phyloP scores from a whole-genome alignment of 2,888 invertebrate species.

The Xestia rhomboidea region DNA sequence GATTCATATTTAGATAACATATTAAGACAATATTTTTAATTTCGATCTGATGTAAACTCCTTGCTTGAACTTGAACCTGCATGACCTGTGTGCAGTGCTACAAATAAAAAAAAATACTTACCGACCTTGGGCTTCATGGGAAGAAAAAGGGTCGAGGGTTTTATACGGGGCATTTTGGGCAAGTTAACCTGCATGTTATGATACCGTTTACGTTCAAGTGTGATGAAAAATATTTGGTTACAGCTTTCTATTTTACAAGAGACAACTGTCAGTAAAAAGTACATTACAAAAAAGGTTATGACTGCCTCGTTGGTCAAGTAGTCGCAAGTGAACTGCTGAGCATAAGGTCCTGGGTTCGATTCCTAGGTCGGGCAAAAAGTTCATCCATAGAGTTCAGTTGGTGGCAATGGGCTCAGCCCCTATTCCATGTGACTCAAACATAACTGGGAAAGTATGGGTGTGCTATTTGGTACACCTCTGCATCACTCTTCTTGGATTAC shows the following conservation, averaged over 20 bases:
- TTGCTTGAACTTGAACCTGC: no score
- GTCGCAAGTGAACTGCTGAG: neutral
- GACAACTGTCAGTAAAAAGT: constrained; percentile 21
- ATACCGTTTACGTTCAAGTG: no score
- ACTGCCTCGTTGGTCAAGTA: neutral
- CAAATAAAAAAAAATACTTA: no score
- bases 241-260: constrained; percentile 23
- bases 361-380: neutral
- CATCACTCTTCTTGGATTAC: neutral
- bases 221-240: constrained; percentile 35
- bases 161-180: no score
- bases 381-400: neutral
- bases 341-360: neutral
- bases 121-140: no score
- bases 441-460: neutral
- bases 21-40: no score
- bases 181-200: no score
- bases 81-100: no score
- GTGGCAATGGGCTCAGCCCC: neutral
- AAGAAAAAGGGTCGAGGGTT: no score
- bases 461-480: neutral
- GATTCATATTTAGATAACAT: no score
- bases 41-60: no score
- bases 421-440: neutral
- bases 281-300: neutral